Base-by-base conservation (phyloP, 2,888 invertebrate species). In the Xestia ashworthii region DNA sequence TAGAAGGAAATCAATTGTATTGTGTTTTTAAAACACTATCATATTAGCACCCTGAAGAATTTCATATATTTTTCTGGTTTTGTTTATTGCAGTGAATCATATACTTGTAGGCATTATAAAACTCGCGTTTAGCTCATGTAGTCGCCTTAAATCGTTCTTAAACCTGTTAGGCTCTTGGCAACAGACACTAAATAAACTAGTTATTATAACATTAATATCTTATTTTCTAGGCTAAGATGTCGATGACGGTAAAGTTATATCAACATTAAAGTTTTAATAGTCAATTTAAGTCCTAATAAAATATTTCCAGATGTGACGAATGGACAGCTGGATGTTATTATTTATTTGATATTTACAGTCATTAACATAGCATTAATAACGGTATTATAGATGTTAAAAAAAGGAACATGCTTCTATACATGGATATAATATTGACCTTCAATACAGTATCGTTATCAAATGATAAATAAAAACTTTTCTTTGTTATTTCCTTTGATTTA, bases 241-340 rank as follows among this genome's bases (percentile, higher is more conserved):
- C n/a, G 58, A 72, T 73, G 58, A 62, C 14, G 12, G 41, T 62
- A 9, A 38, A 60, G 38, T 65, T 71, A 69, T 79, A 25, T 38
- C 11, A 32, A 68, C 64, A 66, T 77, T 68, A 71, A 41, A 55
- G 5, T 69, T 81, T 64, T 67, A 41, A 62, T 81, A 16, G 46
- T 62, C 50, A 16, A 46, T 58, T 78, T 71, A 5, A 68, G n/a
- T 68, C 19, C 5, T 19, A 79, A 73, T 82, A 58, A 73, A 82
- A 71, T 44, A 22, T 50, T 50, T 19, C 44, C 67, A 81, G 68
- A 71, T 81, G 55, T 3, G 0, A 12, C 16, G 14, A 38, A 62
- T 62, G 16, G 16, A n/a, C 14, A 19, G 41, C 50, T n/a, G 22
- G 53, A 12, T 16, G 14, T 74, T 64, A 60, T 48, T 44, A 44